Base-by-base conservation (phyloP, 2,113 vertebrate genomes). In the Gasterosteus aculeatus region DNA sequence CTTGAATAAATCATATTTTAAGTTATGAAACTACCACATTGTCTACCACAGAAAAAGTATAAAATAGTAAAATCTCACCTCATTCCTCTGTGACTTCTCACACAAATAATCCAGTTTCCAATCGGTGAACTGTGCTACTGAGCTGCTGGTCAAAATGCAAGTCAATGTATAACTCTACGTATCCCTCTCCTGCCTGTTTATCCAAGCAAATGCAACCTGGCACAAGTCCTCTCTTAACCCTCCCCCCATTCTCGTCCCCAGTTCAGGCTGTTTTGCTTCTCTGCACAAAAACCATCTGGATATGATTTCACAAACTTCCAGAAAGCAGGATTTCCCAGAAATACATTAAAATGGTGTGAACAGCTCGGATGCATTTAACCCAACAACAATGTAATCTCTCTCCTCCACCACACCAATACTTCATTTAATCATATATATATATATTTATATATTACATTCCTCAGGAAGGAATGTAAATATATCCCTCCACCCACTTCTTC, bases 91-190 rank as follows among this genome's bases (percentile, higher is more conserved):
- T 41, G 14, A n/a, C 35, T 60, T 60, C 14, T 44, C 8, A 1
- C 42, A 8, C 18, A 14, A 33, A 12, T 1, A 59, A 16, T 61
- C 38, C 19, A 56, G 5, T 18, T 72, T 57, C 29, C 11, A 22
- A 49, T 61, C 11, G 14, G n/a, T 12, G 14, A 51, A 1, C 22
- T 2, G 22, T 10, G 3, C 46, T 44, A 38, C 10, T 14, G 11
- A 58, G 29, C 57, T 29, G 5, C 53, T 31, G 42, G 44, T 15
- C 35, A 4, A 63, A 41, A 58, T 31, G 1, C 8, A 62, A 58
- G 81, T 85, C 7, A 76, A 82, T 84, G 44, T 75, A 22, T 82
- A 85, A 85, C 80, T 72, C 1, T 7, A 10, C 7, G 47, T 64
- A 51, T 15, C n/a, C 39, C 18, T 41, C 4, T 56, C 26, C 65